Conservation (phyloP, 2,888 invertebrate species). For the Galerucella pusilla region DNA sequence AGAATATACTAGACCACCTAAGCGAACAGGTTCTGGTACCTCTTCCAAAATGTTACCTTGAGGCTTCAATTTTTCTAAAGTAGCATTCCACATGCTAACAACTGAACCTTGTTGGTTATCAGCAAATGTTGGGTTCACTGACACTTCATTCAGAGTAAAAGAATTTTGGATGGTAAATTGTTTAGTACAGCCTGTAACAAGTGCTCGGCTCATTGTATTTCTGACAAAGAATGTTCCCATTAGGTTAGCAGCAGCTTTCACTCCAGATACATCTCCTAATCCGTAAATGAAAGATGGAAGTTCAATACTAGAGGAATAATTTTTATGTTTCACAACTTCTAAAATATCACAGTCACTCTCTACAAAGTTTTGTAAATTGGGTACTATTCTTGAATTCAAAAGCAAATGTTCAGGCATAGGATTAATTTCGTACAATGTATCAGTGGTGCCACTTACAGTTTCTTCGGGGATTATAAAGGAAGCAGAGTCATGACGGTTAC, state of each 20-base stretch:
- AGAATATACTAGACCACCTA: conserved; percentile 70
- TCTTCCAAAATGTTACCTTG: conserved; percentile 63
- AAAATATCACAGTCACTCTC: conserved; percentile 64
- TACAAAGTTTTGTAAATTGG: conserved; percentile 62
- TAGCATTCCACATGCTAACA: conserved; percentile 69
- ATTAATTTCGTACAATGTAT: conserved; percentile 75
- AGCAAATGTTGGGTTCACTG: conserved; percentile 70
- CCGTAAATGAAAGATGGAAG: conserved; percentile 74
- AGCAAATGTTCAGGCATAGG: conserved; percentile 69
- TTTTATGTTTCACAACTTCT: conserved; percentile 75
- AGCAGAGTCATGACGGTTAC: conserved; percentile 56
- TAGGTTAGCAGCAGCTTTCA: conserved; percentile 57
- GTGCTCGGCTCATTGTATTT: conserved; percentile 69
- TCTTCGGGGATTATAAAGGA: conserved; percentile 77
- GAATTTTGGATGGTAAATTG: conserved; percentile 75
- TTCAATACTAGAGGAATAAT: conserved; percentile 72
- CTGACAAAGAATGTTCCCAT: conserved; percentile 66
- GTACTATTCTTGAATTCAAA: conserved; percentile 66
- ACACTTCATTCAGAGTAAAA: conserved; percentile 72
- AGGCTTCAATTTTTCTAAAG: conserved; percentile 59
- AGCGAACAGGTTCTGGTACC: conserved; percentile 62
- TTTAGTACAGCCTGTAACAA: conserved; percentile 69
- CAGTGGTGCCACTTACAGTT: conserved; percentile 77
- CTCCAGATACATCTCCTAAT: conserved; percentile 65
- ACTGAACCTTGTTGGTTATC: conserved; percentile 69